Conservation (phyloP, 1,140 invertebrate genomes). For the Chelonus insularis region DNA sequence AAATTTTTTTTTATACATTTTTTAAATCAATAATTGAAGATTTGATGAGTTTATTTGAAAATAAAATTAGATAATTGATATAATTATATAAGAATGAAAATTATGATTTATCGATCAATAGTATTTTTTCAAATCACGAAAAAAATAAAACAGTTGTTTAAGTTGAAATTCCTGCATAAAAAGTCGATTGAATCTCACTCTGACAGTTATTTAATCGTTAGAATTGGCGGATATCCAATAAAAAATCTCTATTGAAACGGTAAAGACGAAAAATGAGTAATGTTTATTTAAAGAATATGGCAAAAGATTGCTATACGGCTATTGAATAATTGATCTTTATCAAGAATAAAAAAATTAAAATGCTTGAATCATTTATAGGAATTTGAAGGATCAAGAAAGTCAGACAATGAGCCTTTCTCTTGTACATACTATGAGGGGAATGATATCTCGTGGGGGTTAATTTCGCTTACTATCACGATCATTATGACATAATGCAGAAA, state of each 20-base stretch:
- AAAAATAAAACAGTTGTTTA: neutral
- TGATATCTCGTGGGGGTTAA: slow-evolving; percentile 7
- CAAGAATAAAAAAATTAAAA: too few relatives aligned
- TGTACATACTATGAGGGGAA: too few relatives aligned
- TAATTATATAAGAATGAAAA: too few relatives aligned
- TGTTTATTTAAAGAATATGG: neutral
- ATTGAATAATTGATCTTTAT: too few relatives aligned
- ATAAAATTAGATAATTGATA: too few relatives aligned
- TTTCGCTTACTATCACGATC: slow-evolving; percentile 14
- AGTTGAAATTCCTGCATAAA: slow-evolving; percentile 13
- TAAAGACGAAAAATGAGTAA: neutral
- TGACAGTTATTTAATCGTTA: slow-evolving; percentile 12
- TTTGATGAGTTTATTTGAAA: too few relatives aligned
- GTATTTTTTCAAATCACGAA: slow-evolving; percentile 14
- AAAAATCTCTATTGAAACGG: neutral
- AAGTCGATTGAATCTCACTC: neutral
- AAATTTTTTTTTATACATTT: neutral
- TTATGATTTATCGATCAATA: neutral
- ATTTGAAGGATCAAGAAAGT: neutral
- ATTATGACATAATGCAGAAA: slow-evolving; percentile 14
- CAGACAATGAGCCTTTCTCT: too few relatives aligned
- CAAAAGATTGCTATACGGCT: too few relatives aligned
- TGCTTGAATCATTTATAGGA: too few relatives aligned
- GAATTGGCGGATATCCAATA: slow-evolving; percentile 15
- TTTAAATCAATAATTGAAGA: neutral